phyloP scores from a whole-genome alignment of 2,113 vertebrate species.

The Scomber scombrus region DNA sequence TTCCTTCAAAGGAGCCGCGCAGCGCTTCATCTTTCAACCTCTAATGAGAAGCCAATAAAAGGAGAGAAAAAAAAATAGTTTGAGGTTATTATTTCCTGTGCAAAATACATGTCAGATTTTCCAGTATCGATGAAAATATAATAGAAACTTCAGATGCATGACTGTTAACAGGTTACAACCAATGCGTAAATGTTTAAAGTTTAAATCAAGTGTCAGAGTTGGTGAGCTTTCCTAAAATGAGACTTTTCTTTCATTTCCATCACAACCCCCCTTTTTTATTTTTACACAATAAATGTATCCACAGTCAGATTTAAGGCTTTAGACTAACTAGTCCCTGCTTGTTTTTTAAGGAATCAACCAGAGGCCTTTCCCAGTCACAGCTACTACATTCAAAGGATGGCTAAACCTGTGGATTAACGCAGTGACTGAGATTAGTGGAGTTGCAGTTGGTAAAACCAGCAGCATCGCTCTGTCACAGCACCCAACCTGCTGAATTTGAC shows the following conservation, averaged over 20 bases:
- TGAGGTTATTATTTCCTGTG: neutral
- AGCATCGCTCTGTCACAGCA: slow-evolving; percentile 35
- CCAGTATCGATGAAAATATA: no score
- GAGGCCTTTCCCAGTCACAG: slow-evolving; percentile 3
- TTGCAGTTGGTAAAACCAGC: slow-evolving; percentile 52
- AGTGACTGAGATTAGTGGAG: slow-evolving; percentile 43
- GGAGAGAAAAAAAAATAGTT: neutral
- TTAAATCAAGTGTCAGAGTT: no score
- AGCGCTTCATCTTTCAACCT: slow-evolving; percentile 64
- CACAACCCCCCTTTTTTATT: neutral
- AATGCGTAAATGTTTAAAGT: no score
- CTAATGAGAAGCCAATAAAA: slow-evolving; percentile 65
- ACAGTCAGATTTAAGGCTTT: slow-evolving; percentile 20
- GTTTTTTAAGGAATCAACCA: slow-evolving; percentile 12
- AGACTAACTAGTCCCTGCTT: neutral
- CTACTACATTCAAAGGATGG: slow-evolving; percentile 2
- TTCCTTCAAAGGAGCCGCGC: slow-evolving; percentile 71
- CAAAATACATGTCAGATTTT: neutral
- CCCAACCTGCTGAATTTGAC: slow-evolving; percentile 67
- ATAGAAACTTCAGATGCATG: no score
- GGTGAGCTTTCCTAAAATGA: neutral
- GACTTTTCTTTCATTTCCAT: neutral
- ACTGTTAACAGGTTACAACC: no score
- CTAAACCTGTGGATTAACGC: slow-evolving; percentile 62
- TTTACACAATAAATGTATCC: neutral